A percentile compares a stretch with the other conserved stretches of the same genome.
phyloP scores from a whole-genome alignment of 2,113 vertebrate genomes.

The Pluvianellus socialis region DNA sequence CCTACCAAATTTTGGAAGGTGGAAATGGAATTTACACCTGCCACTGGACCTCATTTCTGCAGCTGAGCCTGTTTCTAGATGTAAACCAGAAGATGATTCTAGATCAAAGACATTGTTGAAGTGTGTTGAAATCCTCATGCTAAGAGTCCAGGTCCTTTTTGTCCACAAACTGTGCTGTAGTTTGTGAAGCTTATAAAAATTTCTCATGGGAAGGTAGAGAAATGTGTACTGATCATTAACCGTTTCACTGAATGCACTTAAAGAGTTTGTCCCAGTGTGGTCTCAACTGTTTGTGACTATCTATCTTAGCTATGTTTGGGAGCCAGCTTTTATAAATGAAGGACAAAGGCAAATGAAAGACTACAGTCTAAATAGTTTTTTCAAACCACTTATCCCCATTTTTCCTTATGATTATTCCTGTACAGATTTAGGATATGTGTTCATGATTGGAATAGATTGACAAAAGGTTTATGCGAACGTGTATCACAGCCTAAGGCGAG shows the following conservation, averaged over 20 bases:
- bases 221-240: background rate
- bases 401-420: background rate
- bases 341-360: background rate
- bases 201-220: background rate
- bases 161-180: background rate
- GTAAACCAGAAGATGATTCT: background rate
- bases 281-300: background rate
- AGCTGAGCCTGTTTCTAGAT: background rate
- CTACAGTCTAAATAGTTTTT: background rate
- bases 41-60: background rate
- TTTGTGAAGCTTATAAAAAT: background rate
- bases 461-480: background rate
- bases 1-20: background rate
- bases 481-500: background rate
- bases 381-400: background rate
- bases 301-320: background rate
- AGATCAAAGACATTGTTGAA: background rate
- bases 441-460: background rate
- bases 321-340: background rate
- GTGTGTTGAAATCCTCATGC: background rate
- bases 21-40: background rate
- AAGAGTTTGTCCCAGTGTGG: background rate
- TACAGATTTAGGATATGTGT: background rate
- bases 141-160: background rate
- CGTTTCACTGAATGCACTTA: background rate